phyloP scores from a whole-genome alignment of 2,888 invertebrate genomes.

The Chouioia cunea region DNA sequence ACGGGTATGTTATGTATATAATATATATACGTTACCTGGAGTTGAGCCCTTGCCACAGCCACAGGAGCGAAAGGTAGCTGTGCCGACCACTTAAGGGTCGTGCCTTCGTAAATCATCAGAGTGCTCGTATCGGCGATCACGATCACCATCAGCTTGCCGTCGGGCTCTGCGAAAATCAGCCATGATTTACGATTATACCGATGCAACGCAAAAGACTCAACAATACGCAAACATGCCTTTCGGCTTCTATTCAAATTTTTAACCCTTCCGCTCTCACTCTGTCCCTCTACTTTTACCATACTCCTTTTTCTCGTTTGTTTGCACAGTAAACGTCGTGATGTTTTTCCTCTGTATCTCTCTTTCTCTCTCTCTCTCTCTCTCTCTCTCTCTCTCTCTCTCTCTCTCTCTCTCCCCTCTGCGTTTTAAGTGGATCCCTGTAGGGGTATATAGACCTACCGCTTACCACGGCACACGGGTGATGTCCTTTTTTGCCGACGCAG shows the following conservation, averaged over 20 bases:
- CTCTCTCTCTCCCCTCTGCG: no score
- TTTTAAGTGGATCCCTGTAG: background rate
- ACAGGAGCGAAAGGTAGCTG: conserved; percentile 83
- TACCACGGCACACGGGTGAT: no score
- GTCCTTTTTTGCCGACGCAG: background rate
- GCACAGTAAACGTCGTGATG: conserved; percentile 28
- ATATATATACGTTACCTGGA: conserved; percentile 70
- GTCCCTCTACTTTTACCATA: background rate
- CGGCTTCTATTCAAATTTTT: background rate
- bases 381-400: no score
- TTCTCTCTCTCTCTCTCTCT: no score
- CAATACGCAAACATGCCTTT: background rate
- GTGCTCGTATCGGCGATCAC: conserved; percentile 86
- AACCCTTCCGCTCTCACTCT: background rate
- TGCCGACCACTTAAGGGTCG: conserved; percentile 90
- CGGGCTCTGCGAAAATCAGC: conserved; percentile 72
- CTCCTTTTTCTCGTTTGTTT: background rate
- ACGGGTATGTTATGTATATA: no score
- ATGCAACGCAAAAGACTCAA: background rate
- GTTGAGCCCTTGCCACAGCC: conserved; percentile 79
- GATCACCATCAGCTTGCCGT: conserved; percentile 79
- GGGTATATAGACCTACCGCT: conserved; percentile 27
- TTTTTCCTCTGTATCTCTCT: conserved; percentile 6
- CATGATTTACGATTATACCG: conserved; percentile 38
- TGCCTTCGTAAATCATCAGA: conserved; percentile 86